Percentiles rank a stretch among this genome's conserved stretches.
phyloP scores from a whole-genome alignment of 1,140 invertebrate genomes.

The Augochlora pura region DNA sequence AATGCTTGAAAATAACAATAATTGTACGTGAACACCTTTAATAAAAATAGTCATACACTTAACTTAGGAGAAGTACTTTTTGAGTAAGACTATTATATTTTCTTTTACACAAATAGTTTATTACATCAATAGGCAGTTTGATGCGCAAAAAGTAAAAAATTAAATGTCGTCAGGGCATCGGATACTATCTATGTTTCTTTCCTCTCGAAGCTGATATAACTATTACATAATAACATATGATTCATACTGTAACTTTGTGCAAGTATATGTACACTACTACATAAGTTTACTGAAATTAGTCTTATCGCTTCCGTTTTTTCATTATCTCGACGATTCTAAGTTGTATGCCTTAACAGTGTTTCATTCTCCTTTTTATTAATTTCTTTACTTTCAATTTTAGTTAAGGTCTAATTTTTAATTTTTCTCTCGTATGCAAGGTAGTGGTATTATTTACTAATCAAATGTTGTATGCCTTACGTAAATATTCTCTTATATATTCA shows the following conservation, averaged over 20 bases:
- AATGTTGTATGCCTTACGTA: constrained; percentile 11
- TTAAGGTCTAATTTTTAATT: constrained; percentile 7
- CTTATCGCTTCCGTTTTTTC: neutral
- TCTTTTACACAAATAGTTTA: constrained; percentile 20
- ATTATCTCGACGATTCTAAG: neutral
- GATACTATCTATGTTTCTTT: neutral
- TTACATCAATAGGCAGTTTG: constrained; percentile 18
- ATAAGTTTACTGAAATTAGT: neutral
- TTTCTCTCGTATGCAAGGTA: constrained; percentile 1
- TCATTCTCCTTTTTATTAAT: neutral
- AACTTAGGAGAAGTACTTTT: neutral
- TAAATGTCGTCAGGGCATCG: neutral
- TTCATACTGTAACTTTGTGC: constrained; percentile 18
- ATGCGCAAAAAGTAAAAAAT: constrained; percentile 22
- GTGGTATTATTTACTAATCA: constrained; percentile 1
- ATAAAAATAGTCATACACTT: neutral
- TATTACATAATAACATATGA: neutral
- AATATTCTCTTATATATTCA: constrained; percentile 27
- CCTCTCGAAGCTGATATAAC: constrained; percentile 7
- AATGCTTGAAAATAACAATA: neutral
- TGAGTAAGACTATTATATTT: neutral
- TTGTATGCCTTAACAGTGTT: neutral
- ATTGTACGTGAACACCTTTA: neutral
- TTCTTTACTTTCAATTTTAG: constrained; percentile 2
- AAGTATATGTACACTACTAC: constrained; percentile 10